Evolutionary conservation across 2,113 vertebrate genomes (phyloP).

Genomic region (Misgurnus mizolepis): DNA sequence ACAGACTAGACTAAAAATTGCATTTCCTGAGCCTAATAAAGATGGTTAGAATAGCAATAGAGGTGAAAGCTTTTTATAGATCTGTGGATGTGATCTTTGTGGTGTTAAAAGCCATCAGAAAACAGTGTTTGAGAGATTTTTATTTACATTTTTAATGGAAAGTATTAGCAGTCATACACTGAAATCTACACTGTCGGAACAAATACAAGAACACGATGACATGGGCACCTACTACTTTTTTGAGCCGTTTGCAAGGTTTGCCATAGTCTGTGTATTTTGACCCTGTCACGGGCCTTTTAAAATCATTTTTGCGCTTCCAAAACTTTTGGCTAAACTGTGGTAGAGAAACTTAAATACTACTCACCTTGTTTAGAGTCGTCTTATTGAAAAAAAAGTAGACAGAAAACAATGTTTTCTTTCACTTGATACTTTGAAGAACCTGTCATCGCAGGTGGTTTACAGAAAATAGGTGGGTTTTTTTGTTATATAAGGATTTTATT

Average conservation of each 20-base stretch:
- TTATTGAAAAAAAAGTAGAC: neutral
- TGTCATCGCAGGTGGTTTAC: slow-evolving; percentile 24
- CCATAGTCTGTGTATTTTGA: slow-evolving; percentile 2
- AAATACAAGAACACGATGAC: neutral
- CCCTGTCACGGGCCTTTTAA: neutral
- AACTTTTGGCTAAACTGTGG: slow-evolving; percentile 21
- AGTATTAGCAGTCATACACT: slow-evolving; percentile 51
- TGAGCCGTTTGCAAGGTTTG: neutral
- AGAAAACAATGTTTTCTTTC: neutral
- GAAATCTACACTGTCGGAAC: slow-evolving; percentile 55
- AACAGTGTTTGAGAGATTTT: slow-evolving; percentile 27
- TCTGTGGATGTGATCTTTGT: slow-evolving; percentile 60
- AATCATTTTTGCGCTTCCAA: slow-evolving; percentile 35
- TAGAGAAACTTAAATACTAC: neutral
- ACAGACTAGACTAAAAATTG: slow-evolving; percentile 48
- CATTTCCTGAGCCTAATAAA: slow-evolving; percentile 74
- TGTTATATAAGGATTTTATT: slow-evolving; percentile 1
- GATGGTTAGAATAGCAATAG: slow-evolving; percentile 70
- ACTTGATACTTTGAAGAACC: neutral
- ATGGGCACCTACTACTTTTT: neutral
- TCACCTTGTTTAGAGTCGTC: neutral
- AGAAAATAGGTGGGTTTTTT: neutral
- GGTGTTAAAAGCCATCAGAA: slow-evolving; percentile 52
- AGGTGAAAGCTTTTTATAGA: slow-evolving; percentile 59
- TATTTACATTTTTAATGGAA: neutral